Base-by-base conservation (phyloP, 2,113 vertebrate species). In the Phocoena phocoena region DNA sequence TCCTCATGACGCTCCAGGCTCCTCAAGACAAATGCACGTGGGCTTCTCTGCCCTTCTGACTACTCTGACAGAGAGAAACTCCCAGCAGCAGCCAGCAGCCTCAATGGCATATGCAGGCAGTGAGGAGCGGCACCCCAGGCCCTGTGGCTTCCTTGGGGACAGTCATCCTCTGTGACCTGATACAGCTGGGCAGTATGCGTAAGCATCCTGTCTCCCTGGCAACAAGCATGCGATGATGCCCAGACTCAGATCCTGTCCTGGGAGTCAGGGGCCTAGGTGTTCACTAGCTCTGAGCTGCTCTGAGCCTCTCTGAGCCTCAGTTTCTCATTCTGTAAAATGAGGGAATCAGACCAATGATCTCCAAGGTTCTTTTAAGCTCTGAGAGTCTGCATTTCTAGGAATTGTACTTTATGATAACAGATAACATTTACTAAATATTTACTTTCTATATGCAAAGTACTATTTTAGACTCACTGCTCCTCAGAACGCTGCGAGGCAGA, bases 1-100 rank as follows among this genome's bases (percentile, higher is more conserved):
- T 94, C 85, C 93, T 97, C 55, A 50, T 5, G 81, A 73, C 5
- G 50, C 81, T 90, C 90, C 33, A 63, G 94, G 67, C 90, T 93
- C 88, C 68, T 91, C 73, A 88, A 96, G 94, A 98, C 94, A 98
- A 96, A 96, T 91, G 88, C 77, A 81, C 28, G 11, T 86, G 77
- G 53, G 81, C 55, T 88, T 88, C 94, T 80, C 70, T 3, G 18
- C 47, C 38, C 31, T 91, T 50, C 73, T 36, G 63, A 63, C 55
- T n/a, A 53, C 55, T 47, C 53, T 28, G 10, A 65, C 63, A 95
- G 50, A 83, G 12, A 94, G 85, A 85, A 77, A 55, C 28, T 73
- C 70, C 53, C 23, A 23, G 36, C 53, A 50, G 65, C 65, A 58
- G 23, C 44, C 73, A 60, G 28, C 28, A 76, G 58, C 20, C 28